phyloP scores from a whole-genome alignment of 2,113 vertebrate genomes.

The Sciurus niger region DNA sequence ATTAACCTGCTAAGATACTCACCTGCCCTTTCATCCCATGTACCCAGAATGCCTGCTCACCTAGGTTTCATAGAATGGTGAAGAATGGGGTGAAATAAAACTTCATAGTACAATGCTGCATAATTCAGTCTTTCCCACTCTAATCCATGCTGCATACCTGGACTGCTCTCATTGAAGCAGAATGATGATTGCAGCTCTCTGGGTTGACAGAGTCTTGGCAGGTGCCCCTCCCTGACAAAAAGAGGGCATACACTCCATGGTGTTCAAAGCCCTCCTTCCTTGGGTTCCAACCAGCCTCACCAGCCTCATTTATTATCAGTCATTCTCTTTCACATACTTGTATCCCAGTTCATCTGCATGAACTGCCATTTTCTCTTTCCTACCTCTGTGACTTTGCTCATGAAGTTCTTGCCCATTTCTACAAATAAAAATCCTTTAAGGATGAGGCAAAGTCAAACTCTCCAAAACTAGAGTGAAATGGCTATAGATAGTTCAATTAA shows the following conservation, averaged over 20 bases:
- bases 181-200: background rate
- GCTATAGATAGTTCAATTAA: background rate
- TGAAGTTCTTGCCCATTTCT: slow-evolving; percentile 5
- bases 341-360: background rate
- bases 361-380: background rate
- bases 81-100: slow-evolving; percentile 2
- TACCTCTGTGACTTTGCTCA: background rate
- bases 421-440: slow-evolving; percentile 53
- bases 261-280: background rate
- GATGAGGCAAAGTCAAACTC: background rate
- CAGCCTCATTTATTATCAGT: background rate
- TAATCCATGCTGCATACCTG: background rate
- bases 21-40: background rate
- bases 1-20: background rate
- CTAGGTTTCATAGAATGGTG: background rate
- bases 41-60: background rate
- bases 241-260: background rate
- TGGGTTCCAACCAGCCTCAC: background rate
- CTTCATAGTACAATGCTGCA: background rate
- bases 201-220: background rate
- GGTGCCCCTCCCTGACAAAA: background rate
- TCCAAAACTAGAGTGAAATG: background rate
- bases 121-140: background rate
- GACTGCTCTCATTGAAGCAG: background rate
- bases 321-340: background rate